Percentiles rank a stretch among this genome's conserved stretches.
Conservation (phyloP, 1,140 invertebrate genomes). For the Euwallacea similis region DNA sequence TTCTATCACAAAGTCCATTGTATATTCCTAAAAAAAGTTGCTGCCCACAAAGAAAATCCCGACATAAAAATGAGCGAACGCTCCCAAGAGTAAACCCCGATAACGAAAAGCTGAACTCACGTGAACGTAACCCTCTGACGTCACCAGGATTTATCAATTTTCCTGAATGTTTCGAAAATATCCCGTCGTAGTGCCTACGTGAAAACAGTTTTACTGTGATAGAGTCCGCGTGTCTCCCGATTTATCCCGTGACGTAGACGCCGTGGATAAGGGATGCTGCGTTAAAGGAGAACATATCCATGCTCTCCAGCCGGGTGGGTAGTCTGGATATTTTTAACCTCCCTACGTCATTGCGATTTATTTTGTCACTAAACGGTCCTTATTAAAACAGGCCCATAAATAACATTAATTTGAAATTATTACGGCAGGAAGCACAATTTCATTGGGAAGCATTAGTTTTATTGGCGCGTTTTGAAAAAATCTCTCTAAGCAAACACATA, state of each 20-base stretch:
- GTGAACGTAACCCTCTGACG: conserved; percentile 3
- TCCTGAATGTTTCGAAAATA: conserved; percentile 3
- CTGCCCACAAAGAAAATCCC: not conserved
- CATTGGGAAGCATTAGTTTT: conserved; percentile 9
- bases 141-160: conserved; percentile 2
- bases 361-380: no score
- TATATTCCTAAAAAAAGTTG: not conserved
- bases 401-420: not conserved
- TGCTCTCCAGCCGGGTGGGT: no score
- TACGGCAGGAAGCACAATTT: not conserved
- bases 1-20: not conserved
- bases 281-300: not conserved
- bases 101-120: conserved; percentile 5
- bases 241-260: conserved; percentile 14
- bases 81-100: conserved; percentile 2
- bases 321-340: no score
- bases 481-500: conserved; percentile 7
- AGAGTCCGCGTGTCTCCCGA: conserved; percentile 5
- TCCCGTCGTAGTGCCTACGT: conserved; percentile 1
- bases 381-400: no score
- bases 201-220: not conserved
- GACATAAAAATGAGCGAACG: not conserved
- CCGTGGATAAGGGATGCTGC: not conserved
- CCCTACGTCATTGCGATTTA: no score
- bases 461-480: conserved; percentile 1